Base-by-base conservation (phyloP, 2,113 vertebrate genomes). In the Enhydra lutris region DNA sequence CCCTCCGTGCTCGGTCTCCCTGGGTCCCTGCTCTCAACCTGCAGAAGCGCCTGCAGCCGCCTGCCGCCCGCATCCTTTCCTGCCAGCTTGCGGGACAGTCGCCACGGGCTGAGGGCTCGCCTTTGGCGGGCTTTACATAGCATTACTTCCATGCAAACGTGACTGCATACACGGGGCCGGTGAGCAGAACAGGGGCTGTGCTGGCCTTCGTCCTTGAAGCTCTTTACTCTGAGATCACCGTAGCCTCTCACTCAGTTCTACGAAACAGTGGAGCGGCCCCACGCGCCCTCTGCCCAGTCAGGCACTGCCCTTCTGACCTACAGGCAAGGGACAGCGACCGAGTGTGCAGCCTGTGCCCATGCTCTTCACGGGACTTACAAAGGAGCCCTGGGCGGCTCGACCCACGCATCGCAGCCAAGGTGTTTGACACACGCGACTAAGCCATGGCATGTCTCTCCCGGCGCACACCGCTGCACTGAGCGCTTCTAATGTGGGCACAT, bases 161-260 rank as follows among this genome's bases (percentile, higher is more conserved):
- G 1, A 1, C 15, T 12, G 8, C 26, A 1, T 0, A 4, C 0
- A 59, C 1, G 1, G 31, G 9, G 11, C 1, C 6, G 1, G 29
- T 39, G 42, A 15, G 36, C 0, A 24, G 1, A 47, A 17, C 3
- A 6, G 52, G 34, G 45, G 18, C 50, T 9, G 7, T 0, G 2
- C 29, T 17, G 73, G 14, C 24, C 23, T 50, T 4, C 55, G 3
- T 29, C 20, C 17, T 31, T 11, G 3, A 50, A 76, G 31, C 45
- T 26, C n/a, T 18, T 2, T 8, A 45, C 23, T 12, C 0, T 21
- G 73, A 47, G 86, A 55, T 29, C 21, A 90, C 17, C 23, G 8
- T 0, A 69, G 42, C 23, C 0, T 29, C 59, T 42, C 6, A 31
- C 0, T n/a, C 12, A 21, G n/a, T 13, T 29, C 10, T 24, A 65